Conservation (phyloP, 2,113 vertebrate species). For the Equus przewalskii region DNA sequence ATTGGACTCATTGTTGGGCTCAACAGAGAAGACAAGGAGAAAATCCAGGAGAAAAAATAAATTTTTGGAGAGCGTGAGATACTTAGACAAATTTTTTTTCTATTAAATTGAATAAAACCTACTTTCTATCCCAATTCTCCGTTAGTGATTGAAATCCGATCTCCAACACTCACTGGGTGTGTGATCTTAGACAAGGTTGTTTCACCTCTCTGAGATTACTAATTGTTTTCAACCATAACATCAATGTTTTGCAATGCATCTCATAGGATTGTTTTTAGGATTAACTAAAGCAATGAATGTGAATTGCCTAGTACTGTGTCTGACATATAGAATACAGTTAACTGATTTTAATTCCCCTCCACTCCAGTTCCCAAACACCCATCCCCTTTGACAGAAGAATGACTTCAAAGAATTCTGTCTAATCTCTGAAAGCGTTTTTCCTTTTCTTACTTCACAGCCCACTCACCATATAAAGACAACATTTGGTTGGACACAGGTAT, state of each 20-base stretch:
- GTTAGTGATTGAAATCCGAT: background rate
- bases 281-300: background rate
- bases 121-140: background rate
- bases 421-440: background rate
- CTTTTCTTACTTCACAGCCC: conserved; percentile 17
- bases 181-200: background rate
- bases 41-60: background rate
- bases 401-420: background rate
- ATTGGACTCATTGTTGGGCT: background rate
- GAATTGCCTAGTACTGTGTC: background rate
- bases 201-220: background rate
- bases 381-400: background rate
- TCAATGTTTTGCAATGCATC: background rate
- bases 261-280: background rate
- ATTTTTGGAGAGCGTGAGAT: background rate
- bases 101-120: background rate
- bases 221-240: background rate
- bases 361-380: background rate
- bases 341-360: background rate
- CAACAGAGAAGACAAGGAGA: background rate
- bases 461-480: background rate
- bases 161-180: background rate
- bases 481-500: background rate
- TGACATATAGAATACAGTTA: background rate
- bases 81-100: background rate